phyloP scores from a whole-genome alignment of 2,797 vertebrate genomes.

The Smutsia gigantea region DNA sequence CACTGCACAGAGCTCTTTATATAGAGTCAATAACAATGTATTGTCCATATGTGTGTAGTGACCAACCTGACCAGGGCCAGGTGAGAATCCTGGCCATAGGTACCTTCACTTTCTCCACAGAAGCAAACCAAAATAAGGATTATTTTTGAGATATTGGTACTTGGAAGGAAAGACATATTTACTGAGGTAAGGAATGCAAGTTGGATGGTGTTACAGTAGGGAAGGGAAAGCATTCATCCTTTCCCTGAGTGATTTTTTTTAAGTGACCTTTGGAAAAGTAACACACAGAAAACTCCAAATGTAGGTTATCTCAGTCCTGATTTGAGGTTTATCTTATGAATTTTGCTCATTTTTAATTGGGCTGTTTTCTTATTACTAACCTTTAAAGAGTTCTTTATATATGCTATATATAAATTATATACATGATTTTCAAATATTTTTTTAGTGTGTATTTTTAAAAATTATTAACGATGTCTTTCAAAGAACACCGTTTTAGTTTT shows the following conservation, averaged over 20 bases:
- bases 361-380: neutral
- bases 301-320: neutral
- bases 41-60: too few species aligned
- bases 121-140: neutral
- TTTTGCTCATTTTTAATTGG: neutral
- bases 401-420: neutral
- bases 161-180: neutral
- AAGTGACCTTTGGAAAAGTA: neutral
- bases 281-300: neutral
- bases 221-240: neutral
- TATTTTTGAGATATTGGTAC: neutral
- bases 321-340: neutral
- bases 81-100: too few species aligned
- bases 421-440: neutral
- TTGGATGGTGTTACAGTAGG: neutral
- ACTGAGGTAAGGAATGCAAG: neutral
- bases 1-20: too few species aligned
- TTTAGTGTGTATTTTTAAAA: neutral
- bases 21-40: too few species aligned
- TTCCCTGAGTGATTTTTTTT: neutral
- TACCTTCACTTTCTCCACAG: too few species aligned
- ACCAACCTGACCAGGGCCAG: too few species aligned
- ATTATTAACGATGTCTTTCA: neutral
- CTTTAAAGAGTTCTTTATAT: neutral
- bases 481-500: neutral